A percentile compares a stretch with the other conserved stretches of the same genome.
phyloP scores from a whole-genome alignment of 2,113 vertebrate genomes.

The Dipodomys stephensi region DNA sequence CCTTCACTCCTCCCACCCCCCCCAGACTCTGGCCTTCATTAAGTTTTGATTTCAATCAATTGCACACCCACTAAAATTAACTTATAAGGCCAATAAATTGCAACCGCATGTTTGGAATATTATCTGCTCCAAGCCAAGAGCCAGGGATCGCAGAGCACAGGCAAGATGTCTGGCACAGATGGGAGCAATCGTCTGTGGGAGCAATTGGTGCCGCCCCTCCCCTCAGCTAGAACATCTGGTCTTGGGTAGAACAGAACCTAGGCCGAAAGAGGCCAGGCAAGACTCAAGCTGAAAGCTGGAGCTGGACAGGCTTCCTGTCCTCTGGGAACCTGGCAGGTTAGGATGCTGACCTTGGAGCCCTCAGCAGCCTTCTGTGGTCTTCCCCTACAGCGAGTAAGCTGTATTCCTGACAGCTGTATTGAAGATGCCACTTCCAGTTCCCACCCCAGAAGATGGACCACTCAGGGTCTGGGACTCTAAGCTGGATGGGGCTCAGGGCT shows the following conservation, averaged over 20 bases:
- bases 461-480: neutral
- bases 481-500: neutral
- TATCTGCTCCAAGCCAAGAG: slow-evolving; percentile 80
- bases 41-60: slow-evolving; percentile 86
- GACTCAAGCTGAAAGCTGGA: slow-evolving; percentile 53
- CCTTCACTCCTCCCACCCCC: neutral
- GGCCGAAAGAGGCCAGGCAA: slow-evolving; percentile 72
- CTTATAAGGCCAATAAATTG: slow-evolving; percentile 85
- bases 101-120: slow-evolving; percentile 85
- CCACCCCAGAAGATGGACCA: neutral
- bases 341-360: neutral
- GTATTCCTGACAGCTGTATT: neutral
- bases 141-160: slow-evolving; percentile 42
- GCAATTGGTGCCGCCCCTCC: slow-evolving; percentile 74
- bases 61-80: slow-evolving; percentile 83
- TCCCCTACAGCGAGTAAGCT: fast-evolving
- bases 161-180: slow-evolving; percentile 80
- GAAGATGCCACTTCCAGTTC: neutral
- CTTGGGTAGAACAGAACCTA: slow-evolving; percentile 65
- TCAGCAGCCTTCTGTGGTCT: neutral
- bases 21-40: slow-evolving; percentile 82
- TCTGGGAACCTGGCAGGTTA: neutral
- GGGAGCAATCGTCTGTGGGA: slow-evolving; percentile 83
- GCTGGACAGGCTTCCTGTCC: neutral
- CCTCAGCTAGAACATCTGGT: slow-evolving; percentile 65